Conservation (phyloP, 2,113 vertebrate genomes). For the Orthonyx spaldingii region DNA sequence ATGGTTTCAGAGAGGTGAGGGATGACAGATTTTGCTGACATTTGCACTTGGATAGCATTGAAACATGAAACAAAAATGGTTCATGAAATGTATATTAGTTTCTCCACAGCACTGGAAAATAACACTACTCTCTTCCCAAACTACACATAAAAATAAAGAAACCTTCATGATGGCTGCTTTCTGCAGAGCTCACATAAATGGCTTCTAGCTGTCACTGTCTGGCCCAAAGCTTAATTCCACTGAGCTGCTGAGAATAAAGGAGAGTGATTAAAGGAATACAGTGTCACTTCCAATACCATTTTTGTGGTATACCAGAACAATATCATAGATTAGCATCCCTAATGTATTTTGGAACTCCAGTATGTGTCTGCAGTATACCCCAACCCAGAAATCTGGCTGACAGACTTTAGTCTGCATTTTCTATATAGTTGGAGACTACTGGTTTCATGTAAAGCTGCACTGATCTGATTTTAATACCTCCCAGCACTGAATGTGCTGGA, state of each 20-base stretch:
- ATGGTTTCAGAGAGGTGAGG: neutral
- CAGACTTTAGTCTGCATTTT: neutral
- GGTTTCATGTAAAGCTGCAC: neutral
- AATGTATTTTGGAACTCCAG: neutral
- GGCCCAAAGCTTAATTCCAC: constrained; percentile 24
- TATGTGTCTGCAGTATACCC: neutral
- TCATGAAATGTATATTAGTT: neutral
- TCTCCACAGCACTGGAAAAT: neutral
- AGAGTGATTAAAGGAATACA: neutral
- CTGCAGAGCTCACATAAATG: neutral
- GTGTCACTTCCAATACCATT: neutral
- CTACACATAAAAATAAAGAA: neutral
- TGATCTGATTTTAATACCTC: neutral
- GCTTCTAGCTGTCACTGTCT: neutral
- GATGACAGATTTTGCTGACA: neutral
- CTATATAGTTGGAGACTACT: neutral
- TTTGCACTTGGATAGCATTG: neutral
- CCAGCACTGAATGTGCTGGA: neutral
- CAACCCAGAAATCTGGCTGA: neutral
- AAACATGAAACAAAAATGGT: neutral
- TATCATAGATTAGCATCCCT: neutral
- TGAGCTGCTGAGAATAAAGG: neutral
- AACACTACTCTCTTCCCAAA: neutral
- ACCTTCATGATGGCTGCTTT: neutral
- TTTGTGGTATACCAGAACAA: neutral